Base-by-base conservation (phyloP, 1,140 invertebrate genomes). In the Drosophila dunni region DNA sequence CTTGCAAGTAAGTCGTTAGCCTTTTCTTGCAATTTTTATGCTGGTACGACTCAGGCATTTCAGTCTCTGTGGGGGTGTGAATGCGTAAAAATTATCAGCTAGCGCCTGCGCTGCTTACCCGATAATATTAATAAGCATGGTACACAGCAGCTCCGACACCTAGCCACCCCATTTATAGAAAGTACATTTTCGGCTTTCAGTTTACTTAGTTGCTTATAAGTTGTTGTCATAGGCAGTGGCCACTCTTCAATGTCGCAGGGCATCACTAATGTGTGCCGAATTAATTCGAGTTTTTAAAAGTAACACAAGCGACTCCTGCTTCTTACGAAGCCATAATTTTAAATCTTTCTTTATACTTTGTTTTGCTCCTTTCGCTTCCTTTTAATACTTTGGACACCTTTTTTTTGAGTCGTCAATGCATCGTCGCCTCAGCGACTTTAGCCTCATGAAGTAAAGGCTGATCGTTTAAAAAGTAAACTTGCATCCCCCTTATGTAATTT, bases 1-100 rank as follows among this genome's bases (percentile, higher is more conserved):
- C 60, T 50, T 67, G 75, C 76, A 74, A 67, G 80, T 84, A 78
- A 81, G 17, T 20, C 17, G 17, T 29, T 48, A 40, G 57, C 42
- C 70, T 29, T 66, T 67, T 50, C 65, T 62, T 73, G 81, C 81
- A 84, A 67, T 79, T 83, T 69, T 80, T 60, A 84, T 84, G 81
- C 78, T 85, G 81, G 81, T 71, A 48, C 58, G 34, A 51, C 54
- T 75, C 36, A 62, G 29, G 17, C 78, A 56, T 79, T 65, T 48
- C 57, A 62, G 62, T 48, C 44, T 11, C 10, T 45, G 65, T 29
- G 63, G 58, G 80, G 76, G 80, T 83, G 80, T 83, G 73, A 83
- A 83, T 83, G 72, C 56, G 76, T 78, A 61, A 83, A 83, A 83
- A 66, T 68, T 67, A 75, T 76, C 68, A 65, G 68, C 48, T 20